Conservation (phyloP, 2,888 invertebrate species). For the Pandemis heparana region DNA sequence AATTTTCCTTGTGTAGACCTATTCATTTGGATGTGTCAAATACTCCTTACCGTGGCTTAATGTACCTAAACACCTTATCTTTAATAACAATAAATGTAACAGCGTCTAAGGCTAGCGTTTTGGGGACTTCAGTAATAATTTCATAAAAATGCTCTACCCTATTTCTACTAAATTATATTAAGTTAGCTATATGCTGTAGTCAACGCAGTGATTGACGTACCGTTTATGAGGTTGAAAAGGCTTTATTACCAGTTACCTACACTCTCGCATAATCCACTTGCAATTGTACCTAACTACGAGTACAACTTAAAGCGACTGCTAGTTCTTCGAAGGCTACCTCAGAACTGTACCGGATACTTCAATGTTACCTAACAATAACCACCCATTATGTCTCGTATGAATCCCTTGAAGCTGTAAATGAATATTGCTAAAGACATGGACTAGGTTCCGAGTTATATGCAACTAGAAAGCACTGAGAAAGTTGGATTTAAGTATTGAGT, state of each 20-base stretch:
- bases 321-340: neutral
- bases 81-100: no score
- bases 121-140: no score
- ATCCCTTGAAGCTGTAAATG: no score
- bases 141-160: no score
- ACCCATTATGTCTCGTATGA: no score
- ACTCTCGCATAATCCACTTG: neutral
- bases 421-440: neutral
- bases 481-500: constrained; percentile 50
- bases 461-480: constrained; percentile 56
- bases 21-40: constrained; percentile 1
- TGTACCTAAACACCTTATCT: no score
- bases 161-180: no score
- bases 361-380: no score
- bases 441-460: constrained; percentile 29
- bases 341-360: no score
- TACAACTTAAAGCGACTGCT: neutral
- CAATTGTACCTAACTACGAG: neutral
- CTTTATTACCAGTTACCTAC: neutral
- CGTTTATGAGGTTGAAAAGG: neutral
- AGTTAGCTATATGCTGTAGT: no score
- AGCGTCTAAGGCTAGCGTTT: no score
- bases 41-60: neutral
- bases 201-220: no score
- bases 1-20: constrained; percentile 15